Conservation (phyloP, 1,140 invertebrate genomes). For the Bombus confusus region DNA sequence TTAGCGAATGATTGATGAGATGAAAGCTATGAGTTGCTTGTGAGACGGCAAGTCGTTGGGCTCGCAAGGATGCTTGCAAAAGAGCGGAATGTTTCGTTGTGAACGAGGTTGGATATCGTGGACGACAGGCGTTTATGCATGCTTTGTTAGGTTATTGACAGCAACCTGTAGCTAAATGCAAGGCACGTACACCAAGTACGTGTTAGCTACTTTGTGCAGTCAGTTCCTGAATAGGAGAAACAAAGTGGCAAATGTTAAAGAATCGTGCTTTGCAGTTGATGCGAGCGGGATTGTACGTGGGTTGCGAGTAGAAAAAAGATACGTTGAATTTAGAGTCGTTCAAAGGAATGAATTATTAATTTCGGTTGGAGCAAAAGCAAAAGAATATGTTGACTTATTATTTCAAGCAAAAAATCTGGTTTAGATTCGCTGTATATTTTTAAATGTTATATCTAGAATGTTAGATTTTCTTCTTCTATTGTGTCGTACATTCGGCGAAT, state of each 20-base stretch:
- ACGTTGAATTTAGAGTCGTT: too few relatives aligned
- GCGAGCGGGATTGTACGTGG: neutral
- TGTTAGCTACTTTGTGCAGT: constrained; percentile 26
- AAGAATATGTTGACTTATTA: too few relatives aligned
- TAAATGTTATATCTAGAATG: too few relatives aligned
- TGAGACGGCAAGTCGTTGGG: neutral
- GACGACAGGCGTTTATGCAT: neutral
- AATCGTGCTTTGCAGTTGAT: neutral
- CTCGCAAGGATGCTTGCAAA: constrained; percentile 47
- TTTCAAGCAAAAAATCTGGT: too few relatives aligned
- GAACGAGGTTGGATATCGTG: neutral
- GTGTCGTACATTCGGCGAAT: too few relatives aligned
- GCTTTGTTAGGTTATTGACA: constrained; percentile 5
- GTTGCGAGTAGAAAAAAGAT: neutral
- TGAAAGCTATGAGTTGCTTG: constrained; percentile 12
- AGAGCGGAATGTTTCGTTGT: neutral
- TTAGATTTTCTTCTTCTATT: too few relatives aligned
- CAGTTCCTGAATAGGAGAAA: neutral
- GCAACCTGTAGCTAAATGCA: constrained; percentile 25
- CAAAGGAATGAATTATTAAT: too few relatives aligned
- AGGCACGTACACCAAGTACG: constrained; percentile 54
- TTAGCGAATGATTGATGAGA: constrained; percentile 53
- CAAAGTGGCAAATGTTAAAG: neutral
- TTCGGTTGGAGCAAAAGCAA: too few relatives aligned
- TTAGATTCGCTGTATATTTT: too few relatives aligned